These are phyloP conservation scores for Leuctra nigra DNA, from an alignment of 2,888 invertebrate genomes.

Conservation along the genomic window DNA sequence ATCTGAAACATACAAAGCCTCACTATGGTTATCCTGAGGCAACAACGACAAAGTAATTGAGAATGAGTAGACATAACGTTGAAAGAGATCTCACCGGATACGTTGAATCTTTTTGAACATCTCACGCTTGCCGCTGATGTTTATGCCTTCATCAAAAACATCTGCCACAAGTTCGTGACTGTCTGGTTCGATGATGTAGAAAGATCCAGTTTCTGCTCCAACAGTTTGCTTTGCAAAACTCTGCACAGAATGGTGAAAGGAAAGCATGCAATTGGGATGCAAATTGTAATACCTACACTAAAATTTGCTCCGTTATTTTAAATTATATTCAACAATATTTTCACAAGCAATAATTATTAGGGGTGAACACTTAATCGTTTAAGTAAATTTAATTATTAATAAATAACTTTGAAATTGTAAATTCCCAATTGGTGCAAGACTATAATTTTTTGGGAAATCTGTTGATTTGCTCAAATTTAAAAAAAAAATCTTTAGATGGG, in stretches of 20 bases:
- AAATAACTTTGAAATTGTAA: too few relatives aligned
- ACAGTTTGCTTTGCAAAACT: conserved; percentile 49
- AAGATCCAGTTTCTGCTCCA: conserved; percentile 50
- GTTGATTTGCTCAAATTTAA: too few relatives aligned
- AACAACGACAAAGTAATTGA: conserved; percentile 3
- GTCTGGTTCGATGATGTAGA: conserved; percentile 49
- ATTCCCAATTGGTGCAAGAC: too few relatives aligned
- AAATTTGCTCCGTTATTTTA: too few relatives aligned
- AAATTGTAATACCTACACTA: too few relatives aligned
- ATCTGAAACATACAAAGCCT: conserved; percentile 37
- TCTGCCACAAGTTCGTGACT: conserved; percentile 46
- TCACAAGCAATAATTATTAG: too few relatives aligned
- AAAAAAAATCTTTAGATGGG: too few relatives aligned
- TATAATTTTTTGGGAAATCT: too few relatives aligned
- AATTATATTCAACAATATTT: too few relatives aligned
- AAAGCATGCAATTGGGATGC: too few relatives aligned
- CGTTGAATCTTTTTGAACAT: conserved; percentile 48
- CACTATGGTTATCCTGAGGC: not conserved
- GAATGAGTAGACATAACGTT: not conserved
- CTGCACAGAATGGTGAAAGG: not conserved
- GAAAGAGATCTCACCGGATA: conserved; percentile 39
- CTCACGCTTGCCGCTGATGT: conserved; percentile 38
- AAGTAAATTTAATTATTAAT: too few relatives aligned
- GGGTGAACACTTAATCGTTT: too few relatives aligned
- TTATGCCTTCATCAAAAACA: conserved; percentile 53